Evolutionary conservation across 2,797 vertebrate genomes (phyloP).

Genomic region (Erethizon dorsatum): DNA sequence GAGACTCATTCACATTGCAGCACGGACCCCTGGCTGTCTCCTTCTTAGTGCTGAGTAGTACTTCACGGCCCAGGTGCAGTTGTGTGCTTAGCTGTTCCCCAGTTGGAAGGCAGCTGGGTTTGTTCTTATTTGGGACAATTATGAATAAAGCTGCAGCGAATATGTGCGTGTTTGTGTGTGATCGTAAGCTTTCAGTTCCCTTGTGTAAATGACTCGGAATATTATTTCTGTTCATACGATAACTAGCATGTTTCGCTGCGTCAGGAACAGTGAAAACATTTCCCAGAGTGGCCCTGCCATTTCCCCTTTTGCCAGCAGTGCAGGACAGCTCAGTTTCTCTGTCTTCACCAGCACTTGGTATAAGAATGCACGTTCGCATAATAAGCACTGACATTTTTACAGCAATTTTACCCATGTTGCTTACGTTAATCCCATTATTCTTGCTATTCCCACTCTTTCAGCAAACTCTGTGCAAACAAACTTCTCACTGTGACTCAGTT

Average conservation of each 20-base stretch:
- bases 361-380: neutral
- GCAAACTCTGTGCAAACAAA: neutral
- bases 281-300: neutral
- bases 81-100: neutral
- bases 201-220: neutral
- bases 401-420: neutral
- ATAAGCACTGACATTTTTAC: neutral
- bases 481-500: neutral
- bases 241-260: neutral
- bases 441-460: neutral
- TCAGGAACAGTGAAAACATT: neutral
- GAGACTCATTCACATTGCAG: neutral
- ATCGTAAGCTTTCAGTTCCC: neutral
- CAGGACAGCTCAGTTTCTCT: constrained; percentile 17
- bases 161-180: neutral
- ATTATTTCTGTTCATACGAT: neutral
- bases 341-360: neutral
- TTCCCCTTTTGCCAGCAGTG: neutral
- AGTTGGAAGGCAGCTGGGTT: neutral
- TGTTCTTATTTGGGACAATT: constrained; percentile 10
- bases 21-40: neutral
- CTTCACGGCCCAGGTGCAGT: neutral
- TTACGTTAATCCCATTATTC: neutral
- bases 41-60: neutral
- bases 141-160: neutral